phyloP scores from a whole-genome alignment of 2,797 vertebrate genomes.

The Spinus pinus region DNA sequence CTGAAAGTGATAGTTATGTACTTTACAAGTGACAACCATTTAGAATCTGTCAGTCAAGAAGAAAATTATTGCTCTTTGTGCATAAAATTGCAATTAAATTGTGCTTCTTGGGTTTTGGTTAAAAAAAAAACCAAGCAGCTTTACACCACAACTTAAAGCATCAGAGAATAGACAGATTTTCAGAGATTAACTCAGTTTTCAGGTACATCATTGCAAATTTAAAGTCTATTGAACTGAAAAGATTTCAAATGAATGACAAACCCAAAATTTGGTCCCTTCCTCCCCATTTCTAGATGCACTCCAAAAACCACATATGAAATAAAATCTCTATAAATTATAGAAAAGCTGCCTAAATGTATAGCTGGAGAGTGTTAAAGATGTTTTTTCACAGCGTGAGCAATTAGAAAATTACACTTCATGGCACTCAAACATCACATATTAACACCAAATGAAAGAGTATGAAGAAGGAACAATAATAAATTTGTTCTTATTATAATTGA shows the following conservation, averaged over 20 bases:
- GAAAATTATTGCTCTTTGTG: conserved; percentile 58
- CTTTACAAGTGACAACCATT: conserved; percentile 62
- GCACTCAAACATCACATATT: conserved; percentile 7
- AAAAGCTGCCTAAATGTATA: conserved; percentile 39
- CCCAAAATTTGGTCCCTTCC: background rate
- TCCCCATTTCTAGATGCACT: background rate
- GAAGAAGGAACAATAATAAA: background rate
- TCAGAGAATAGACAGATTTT: background rate
- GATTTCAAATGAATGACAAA: background rate
- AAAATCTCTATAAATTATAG: background rate
- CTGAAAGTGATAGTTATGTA: conserved; percentile 59
- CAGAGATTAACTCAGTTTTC: conserved; percentile 5
- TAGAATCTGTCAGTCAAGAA: conserved; percentile 55
- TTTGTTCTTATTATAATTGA: conserved; percentile 18
- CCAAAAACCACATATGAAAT: conserved; percentile 19
- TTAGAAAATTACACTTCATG: conserved; percentile 53
- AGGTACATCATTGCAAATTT: background rate
- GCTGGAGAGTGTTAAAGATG: conserved; percentile 48
- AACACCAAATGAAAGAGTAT: conserved; percentile 24
- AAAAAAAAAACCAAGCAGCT: conserved; percentile 18
- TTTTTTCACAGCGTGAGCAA: conserved; percentile 41
- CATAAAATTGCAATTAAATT: conserved; percentile 62
- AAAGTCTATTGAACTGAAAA: background rate
- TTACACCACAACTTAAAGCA: conserved; percentile 17
- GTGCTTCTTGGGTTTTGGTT: conserved; percentile 42